Evolutionary conservation across 2,113 vertebrate species (phyloP).

Genomic region (Hyperoodon ampullatus): DNA sequence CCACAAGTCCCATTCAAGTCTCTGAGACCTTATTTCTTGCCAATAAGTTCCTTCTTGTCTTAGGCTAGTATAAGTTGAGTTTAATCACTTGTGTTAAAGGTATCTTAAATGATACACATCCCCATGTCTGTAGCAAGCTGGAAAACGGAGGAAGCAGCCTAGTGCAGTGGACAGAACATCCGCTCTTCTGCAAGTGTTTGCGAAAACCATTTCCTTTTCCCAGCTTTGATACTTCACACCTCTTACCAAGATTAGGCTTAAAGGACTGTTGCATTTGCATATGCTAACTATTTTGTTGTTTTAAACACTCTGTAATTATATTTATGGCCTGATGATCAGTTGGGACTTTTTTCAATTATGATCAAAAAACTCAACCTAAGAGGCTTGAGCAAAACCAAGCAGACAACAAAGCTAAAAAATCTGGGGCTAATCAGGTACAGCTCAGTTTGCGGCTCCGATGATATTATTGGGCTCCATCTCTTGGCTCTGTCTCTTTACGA

Average conservation of each 20-base stretch:
- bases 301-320: slow-evolving; percentile 9
- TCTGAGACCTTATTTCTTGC: neutral
- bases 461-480: neutral
- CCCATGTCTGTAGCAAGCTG: neutral
- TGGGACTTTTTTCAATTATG: neutral
- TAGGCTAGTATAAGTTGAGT: neutral
- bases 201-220: slow-evolving; percentile 8
- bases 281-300: slow-evolving; percentile 28
- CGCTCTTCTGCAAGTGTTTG: neutral
- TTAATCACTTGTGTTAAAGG: neutral
- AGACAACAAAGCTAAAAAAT: neutral
- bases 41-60: neutral
- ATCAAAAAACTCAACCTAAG: neutral
- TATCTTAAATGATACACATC: neutral
- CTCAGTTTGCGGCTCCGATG: neutral
- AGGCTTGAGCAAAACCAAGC: neutral
- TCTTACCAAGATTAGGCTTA: slow-evolving; percentile 16
- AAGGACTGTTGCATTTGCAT: neutral
- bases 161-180: neutral
- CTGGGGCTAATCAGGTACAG: neutral
- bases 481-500: neutral
- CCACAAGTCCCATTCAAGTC: neutral
- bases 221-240: neutral
- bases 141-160: neutral
- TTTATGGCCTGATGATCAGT: neutral